Evolutionary conservation across 2,113 vertebrate genomes (phyloP), one percentile per base, ranked within the genome.

Genomic region (Tautogolabrus adspersus): DNA sequence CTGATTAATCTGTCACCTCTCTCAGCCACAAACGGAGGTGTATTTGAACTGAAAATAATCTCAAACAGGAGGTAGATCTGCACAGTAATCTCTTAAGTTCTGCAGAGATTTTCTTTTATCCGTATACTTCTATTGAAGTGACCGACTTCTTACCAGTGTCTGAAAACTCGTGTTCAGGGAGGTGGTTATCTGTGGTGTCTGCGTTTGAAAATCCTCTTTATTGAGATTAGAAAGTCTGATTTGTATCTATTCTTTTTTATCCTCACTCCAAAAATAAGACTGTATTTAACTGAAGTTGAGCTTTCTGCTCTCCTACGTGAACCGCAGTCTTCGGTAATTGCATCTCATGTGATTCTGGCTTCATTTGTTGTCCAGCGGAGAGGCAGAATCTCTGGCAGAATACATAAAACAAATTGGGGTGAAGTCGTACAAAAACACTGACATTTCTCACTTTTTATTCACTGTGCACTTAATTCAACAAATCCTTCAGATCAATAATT

Each of bases 301-400:
- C 40, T 78, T 71, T 84, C 77, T 58, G 76, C 81, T 79, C 78
- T 79, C 26, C 52, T 74, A 40, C 9, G 22, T 84, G 67, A 84
- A 75, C 65, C 26, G 2, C 59, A 60, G 63, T 72, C 64, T 66
- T 66, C 89, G 23, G 80, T 91, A 93, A 93, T 91, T 91, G 83
- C 83, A 59, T 85, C 90, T 90, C 84, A 15, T 57, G 87, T 83
- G 87, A 78, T 60, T 87, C 62, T n/a, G 44, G 70, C 87, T 84
- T 77, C 79, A 80, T 87, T 88, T 87, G 78, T 88, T 87, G 88
- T 77, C 82, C 82, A 79, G 83, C 58, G 66, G 85, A 75, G 46
- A 86, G 72, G 56, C 67, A 34, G 69, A 72, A 81, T 68, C 73
- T 87, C 47, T 54, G 44, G 62, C 67, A 67, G 79, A 89, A 88